Conservation (phyloP, 1,140 invertebrate genomes). For the Psix sp. region DNA sequence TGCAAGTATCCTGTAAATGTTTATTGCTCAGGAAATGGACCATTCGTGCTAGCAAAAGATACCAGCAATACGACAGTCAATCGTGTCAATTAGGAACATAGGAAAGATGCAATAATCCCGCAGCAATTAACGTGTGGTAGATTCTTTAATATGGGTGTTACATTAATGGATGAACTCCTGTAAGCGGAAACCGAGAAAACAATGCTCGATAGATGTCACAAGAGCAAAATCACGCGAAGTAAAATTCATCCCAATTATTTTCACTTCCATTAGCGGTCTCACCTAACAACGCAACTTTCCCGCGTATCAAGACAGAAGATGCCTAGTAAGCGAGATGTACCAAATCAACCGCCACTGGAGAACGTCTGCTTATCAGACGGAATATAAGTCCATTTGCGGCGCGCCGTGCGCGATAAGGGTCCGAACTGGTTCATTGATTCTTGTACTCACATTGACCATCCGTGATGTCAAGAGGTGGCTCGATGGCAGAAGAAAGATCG, state of each 20-base stretch:
- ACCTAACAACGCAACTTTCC: background rate
- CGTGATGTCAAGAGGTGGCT: slow-evolving; percentile 32
- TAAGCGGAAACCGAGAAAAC: slow-evolving; percentile 26
- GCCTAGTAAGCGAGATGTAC: background rate
- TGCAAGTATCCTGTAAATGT: slow-evolving; percentile 14
- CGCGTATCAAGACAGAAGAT: too few species aligned
- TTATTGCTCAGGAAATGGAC: slow-evolving; percentile 20
- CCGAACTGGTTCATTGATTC: slow-evolving; percentile 12
- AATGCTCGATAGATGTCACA: slow-evolving; percentile 34
- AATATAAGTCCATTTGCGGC: slow-evolving; percentile 11
- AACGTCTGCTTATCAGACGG: slow-evolving; percentile 6
- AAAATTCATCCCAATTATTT: background rate
- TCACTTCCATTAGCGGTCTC: background rate
- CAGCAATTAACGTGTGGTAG: slow-evolving; percentile 15
- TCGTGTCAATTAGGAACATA: slow-evolving; percentile 8
- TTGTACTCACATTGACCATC: slow-evolving; percentile 54
- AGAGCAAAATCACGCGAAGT: slow-evolving; percentile 15
- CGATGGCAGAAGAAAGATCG: slow-evolving; percentile 21
- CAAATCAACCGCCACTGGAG: background rate
- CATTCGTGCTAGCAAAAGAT: background rate
- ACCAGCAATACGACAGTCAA: slow-evolving; percentile 3
- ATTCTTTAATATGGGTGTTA: slow-evolving; percentile 20
- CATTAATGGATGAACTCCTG: slow-evolving; percentile 32
- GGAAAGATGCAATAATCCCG: background rate
- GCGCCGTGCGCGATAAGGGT: background rate